phyloP scores from a whole-genome alignment of 2,888 invertebrate species.

The Cryptocephalus primarius region DNA sequence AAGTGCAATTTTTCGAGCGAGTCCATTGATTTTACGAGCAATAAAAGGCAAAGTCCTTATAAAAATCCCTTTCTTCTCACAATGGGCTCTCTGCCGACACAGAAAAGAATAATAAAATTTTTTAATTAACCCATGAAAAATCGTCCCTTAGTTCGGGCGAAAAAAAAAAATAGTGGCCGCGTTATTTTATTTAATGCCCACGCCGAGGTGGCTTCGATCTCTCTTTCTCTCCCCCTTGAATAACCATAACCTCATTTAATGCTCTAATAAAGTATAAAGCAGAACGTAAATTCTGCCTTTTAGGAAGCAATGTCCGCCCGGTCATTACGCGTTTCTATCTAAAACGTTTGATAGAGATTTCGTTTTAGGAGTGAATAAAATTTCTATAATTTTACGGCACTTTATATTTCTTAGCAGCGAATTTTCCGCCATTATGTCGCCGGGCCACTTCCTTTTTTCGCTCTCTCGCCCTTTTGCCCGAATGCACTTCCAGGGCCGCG shows the following conservation, averaged over 20 bases:
- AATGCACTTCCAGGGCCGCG: constrained; percentile 12
- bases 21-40: neutral
- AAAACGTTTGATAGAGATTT: constrained; percentile 29
- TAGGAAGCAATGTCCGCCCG: constrained; percentile 8
- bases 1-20: no score
- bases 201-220: neutral
- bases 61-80: neutral
- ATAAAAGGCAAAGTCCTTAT: neutral
- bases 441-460: constrained; percentile 25
- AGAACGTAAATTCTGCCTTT: neutral
- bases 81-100: no score
- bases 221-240: neutral
- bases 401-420: constrained; percentile 31
- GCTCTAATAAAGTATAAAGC: neutral
- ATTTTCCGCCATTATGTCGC: constrained; percentile 33
- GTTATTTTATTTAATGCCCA: neutral
- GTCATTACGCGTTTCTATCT: constrained; percentile 27
- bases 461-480: constrained; percentile 13
- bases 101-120: neutral
- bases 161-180: neutral
- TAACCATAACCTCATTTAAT: neutral
- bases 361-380: constrained; percentile 30
- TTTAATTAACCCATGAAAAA: neutral
- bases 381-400: constrained; percentile 35
- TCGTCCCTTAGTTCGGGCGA: neutral